Evolutionary conservation across 1,140 invertebrate genomes (phyloP).

Genomic region (Ditylenchus dipsaci): DNA sequence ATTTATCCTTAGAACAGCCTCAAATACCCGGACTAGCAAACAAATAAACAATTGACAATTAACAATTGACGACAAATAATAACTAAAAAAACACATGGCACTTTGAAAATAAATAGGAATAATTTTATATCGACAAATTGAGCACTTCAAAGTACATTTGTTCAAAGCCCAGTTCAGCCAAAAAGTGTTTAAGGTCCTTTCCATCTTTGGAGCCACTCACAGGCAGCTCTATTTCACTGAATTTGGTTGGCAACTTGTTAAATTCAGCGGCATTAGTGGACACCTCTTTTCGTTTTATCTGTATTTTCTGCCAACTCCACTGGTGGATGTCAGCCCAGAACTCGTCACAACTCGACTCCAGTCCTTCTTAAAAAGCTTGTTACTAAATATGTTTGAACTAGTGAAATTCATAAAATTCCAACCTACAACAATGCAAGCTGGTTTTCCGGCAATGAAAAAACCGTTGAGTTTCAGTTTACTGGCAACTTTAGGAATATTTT

Average conservation of each 20-base stretch:
- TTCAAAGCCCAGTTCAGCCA: neutral
- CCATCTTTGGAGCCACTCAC: neutral
- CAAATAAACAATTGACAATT: too few species aligned
- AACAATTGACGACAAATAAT: too few species aligned
- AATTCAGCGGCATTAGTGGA: neutral
- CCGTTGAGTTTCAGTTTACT: neutral
- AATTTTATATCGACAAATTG: neutral
- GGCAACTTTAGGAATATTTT: neutral
- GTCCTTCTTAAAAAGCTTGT: neutral
- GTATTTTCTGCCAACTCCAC: conserved; percentile 1
- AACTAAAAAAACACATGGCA: too few species aligned
- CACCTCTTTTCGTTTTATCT: neutral
- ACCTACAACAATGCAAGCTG: conserved; percentile 3
- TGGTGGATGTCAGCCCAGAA: neutral
- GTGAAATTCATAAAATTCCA: neutral
- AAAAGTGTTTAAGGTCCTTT: neutral
- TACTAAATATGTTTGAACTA: neutral
- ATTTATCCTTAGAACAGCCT: too few species aligned
- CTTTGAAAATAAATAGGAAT: too few species aligned
- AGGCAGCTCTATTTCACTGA: neutral
- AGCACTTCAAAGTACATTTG: conserved; percentile 1
- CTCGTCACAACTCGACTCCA: neutral
- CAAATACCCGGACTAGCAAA: too few species aligned
- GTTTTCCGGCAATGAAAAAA: neutral
- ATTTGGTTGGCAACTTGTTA: neutral